Evolutionary conservation across 2,888 invertebrate species (phyloP).

Genomic region (Anthophora plumipes): DNA sequence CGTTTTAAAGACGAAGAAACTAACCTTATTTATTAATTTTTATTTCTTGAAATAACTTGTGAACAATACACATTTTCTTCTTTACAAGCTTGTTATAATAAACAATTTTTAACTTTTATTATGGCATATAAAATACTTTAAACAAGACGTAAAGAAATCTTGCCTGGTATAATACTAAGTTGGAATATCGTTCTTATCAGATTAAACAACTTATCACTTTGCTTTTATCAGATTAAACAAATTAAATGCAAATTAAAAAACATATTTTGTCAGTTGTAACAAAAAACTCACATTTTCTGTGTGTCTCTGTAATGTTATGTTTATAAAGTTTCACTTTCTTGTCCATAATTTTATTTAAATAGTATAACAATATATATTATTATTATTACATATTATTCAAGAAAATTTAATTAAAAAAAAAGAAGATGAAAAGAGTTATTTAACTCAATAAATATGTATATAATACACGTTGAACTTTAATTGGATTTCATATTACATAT

Average conservation of each 20-base stretch:
- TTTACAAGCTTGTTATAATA: neutral
- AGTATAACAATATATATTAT: no score
- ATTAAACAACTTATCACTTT: neutral
- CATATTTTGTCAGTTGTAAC: no score
- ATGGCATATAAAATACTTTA: neutral
- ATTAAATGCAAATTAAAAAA: neutral
- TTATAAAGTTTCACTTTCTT: no score
- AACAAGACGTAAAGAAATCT: neutral
- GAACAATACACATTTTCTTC: neutral
- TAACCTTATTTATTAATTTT: conserved; percentile 9
- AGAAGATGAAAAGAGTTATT: no score
- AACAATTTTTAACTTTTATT: neutral
- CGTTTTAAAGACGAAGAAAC: neutral
- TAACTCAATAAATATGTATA: no score
- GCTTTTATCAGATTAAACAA: neutral
- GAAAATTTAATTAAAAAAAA: neutral
- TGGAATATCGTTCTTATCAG: conserved; percentile 7
- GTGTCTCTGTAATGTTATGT: no score
- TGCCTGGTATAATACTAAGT: neutral
- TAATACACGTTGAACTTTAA: no score
- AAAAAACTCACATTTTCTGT: no score
- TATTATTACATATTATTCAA: no score
- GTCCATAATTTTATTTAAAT: no score
- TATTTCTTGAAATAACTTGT: neutral
- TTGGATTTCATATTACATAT: no score